These are phyloP conservation scores for Endomychus coccineus DNA, from an alignment of 2,888 invertebrate genomes.

Conservation along the genomic window DNA sequence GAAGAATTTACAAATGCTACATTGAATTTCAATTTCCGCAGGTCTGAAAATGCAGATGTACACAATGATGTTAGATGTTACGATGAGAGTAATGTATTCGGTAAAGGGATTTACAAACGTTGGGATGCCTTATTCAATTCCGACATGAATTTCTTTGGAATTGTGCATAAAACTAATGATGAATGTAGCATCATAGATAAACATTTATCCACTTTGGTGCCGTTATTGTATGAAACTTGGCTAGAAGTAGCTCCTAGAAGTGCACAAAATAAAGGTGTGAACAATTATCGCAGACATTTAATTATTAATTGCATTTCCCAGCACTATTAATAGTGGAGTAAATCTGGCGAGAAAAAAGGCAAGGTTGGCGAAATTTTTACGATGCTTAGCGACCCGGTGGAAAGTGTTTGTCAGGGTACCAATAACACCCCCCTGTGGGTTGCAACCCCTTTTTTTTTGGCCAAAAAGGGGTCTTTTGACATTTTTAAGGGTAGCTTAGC, in stretches of 20 bases:
- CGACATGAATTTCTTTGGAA: neutral
- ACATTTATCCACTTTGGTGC: conserved; percentile 48
- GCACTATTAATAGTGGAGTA: no score
- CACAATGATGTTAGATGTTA: neutral
- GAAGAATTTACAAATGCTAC: neutral
- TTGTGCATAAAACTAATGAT: neutral
- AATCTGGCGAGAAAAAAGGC: no score
- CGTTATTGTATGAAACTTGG: conserved; percentile 78
- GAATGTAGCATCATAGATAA: neutral
- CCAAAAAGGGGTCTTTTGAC: no score
- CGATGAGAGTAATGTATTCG: neutral
- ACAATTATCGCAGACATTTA: no score
- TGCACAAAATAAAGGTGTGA: conserved; percentile 9
- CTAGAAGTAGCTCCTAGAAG: conserved; percentile 61
- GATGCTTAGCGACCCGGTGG: no score
- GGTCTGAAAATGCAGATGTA: neutral
- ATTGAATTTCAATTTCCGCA: neutral
- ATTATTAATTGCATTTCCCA: no score
- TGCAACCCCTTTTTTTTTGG: no score
- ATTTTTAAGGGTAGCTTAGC: no score
- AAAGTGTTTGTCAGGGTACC: no score
- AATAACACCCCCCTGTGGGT: no score
- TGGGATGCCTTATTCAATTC: conserved; percentile 1
- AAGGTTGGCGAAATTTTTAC: no score
- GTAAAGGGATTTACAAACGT: neutral